These are phyloP conservation scores for Zoanthus solanderi DNA, from an alignment of 92 coral and sea anemone genomes.

Conservation along the genomic window DNA sequence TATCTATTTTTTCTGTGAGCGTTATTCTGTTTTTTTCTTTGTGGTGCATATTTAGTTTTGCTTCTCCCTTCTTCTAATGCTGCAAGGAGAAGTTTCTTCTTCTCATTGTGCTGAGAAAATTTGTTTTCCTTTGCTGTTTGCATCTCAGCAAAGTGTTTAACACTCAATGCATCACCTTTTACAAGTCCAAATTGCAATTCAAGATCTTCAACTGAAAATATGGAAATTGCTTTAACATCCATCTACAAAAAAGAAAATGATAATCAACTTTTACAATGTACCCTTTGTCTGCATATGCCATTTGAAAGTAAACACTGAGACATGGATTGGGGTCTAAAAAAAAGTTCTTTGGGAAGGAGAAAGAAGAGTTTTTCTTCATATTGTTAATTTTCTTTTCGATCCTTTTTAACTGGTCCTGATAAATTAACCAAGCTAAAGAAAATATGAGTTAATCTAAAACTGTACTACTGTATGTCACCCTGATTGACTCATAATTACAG, in stretches of 20 bases:
- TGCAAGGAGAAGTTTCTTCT: not conserved
- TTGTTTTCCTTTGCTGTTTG: not conserved
- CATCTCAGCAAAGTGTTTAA: not conserved
- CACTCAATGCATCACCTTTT: not conserved
- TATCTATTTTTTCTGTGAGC: no score
- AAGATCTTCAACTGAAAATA: not conserved
- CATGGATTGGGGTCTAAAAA: not conserved
- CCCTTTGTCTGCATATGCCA: not conserved
- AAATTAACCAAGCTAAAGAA: not conserved
- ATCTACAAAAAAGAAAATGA: no score
- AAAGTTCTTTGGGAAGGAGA: no score
- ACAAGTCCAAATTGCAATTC: not conserved
- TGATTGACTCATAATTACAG: no score
- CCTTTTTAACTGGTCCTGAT: not conserved
- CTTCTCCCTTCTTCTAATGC: not conserved
- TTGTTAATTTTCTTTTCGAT: not conserved
- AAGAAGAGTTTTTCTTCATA: not conserved
- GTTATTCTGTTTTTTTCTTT: no score
- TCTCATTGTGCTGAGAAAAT: not conserved
- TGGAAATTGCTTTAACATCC: not conserved
- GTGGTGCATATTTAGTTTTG: not conserved
- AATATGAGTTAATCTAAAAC: no score
- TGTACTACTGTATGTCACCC: no score
- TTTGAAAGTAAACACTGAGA: not conserved
- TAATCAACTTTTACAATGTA: not conserved